A percentile compares a stretch with the other conserved stretches of the same genome.
Conservation (phyloP, 1,140 invertebrate genomes). For the Cherax quadricarinatus region DNA sequence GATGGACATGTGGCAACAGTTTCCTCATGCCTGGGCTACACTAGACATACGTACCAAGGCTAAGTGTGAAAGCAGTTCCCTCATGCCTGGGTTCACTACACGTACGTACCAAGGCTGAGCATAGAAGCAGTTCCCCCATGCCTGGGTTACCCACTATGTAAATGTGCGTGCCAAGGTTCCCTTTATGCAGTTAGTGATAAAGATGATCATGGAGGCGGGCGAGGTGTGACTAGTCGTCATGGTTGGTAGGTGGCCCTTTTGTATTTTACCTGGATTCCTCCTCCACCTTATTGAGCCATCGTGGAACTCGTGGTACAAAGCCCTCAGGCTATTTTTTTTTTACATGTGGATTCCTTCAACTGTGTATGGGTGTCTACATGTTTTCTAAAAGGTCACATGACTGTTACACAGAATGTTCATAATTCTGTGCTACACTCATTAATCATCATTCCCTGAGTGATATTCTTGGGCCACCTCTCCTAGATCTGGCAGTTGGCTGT, state of each 20-base stretch:
- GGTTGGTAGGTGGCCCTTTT: background rate
- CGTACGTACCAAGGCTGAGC: background rate
- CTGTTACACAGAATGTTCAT: conserved; percentile 5
- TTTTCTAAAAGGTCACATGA: background rate
- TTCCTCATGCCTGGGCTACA: too few species aligned
- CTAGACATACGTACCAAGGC: too few species aligned
- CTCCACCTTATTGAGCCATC: background rate
- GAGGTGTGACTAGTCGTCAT: background rate
- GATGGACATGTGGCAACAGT: background rate
- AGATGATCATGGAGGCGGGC: background rate
- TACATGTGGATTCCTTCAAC: background rate
- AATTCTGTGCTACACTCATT: background rate
- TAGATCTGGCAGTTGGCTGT: background rate
- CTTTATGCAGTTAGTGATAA: conserved; percentile 32
- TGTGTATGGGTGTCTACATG: background rate
- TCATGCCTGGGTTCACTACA: too few species aligned
- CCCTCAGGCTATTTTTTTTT: conserved; percentile 7
- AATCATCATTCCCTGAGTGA: background rate
- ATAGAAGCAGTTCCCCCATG: background rate
- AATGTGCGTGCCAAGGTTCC: background rate
- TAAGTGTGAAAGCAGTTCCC: too few species aligned
- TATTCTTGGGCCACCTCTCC: conserved; percentile 2
- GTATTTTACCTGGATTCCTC: background rate
- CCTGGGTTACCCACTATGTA: background rate
- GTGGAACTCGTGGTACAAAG: conserved; percentile 11